Evolutionary conservation across 2,113 vertebrate genomes (phyloP).

Genomic region (Melanostigma gelatinosum): DNA sequence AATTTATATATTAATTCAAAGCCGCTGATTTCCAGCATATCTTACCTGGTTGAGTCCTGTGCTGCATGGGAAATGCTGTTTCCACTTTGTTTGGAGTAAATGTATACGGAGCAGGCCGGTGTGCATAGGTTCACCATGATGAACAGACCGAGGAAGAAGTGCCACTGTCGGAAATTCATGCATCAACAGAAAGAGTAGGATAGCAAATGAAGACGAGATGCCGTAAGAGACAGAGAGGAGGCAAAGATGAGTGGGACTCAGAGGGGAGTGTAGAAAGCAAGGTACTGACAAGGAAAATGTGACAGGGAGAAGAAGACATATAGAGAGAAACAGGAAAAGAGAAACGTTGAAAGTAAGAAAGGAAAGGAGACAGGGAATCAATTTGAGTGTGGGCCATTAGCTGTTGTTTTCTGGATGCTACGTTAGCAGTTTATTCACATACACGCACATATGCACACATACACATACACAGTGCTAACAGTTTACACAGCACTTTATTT

Average conservation of each 20-base stretch:
- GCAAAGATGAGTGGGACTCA: neutral
- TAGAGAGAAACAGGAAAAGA: neutral
- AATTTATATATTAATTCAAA: neutral
- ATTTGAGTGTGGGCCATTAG: slow-evolving; percentile 55
- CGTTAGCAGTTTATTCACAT: slow-evolving; percentile 68
- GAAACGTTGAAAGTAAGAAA: neutral
- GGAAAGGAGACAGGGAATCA: neutral
- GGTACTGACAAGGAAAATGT: neutral
- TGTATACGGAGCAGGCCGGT: neutral
- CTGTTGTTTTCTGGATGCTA: slow-evolving; percentile 64
- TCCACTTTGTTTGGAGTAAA: neutral
- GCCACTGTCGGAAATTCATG: neutral
- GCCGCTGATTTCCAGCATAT: too few species aligned
- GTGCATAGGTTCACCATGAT: neutral
- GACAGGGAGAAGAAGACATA: neutral
- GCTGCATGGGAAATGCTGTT: neutral
- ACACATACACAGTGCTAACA: slow-evolving; percentile 36
- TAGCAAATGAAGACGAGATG: neutral
- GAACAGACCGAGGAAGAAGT: neutral
- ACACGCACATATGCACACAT: too few species aligned
- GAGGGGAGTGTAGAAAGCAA: neutral
- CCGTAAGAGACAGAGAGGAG: neutral
- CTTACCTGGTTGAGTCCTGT: neutral
- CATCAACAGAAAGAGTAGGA: neutral
- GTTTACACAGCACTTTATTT: slow-evolving; percentile 75